Conservation (phyloP, 2,113 vertebrate species). For the Camelus dromedarius region DNA sequence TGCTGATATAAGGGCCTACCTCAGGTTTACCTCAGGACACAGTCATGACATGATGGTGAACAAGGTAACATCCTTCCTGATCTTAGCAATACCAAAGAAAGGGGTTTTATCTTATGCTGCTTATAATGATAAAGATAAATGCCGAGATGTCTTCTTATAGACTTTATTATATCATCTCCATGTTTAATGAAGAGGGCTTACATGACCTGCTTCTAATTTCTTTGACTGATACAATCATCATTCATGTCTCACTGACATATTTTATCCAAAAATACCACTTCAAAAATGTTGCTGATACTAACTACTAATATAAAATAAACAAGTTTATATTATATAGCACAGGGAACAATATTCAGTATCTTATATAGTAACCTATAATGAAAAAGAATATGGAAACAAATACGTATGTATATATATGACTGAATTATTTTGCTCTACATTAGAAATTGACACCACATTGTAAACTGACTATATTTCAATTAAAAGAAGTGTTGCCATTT, state of each 20-base stretch:
- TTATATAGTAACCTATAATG: too few relatives aligned
- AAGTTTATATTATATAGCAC: too few relatives aligned
- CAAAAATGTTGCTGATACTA: neutral
- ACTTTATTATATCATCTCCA: neutral
- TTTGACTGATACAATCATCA: neutral
- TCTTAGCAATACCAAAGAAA: neutral
- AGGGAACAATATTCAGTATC: too few relatives aligned
- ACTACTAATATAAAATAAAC: too few relatives aligned
- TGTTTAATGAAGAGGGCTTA: neutral
- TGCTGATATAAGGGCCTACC: neutral
- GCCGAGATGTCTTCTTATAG: neutral
- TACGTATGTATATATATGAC: too few relatives aligned
- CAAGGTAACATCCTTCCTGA: neutral
- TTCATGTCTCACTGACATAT: slow-evolving; percentile 53
- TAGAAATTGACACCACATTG: too few relatives aligned
- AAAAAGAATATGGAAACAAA: too few relatives aligned
- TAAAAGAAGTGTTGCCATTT: neutral
- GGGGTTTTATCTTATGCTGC: neutral
- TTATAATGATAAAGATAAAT: neutral
- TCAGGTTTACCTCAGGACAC: neutral
- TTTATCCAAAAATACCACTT: slow-evolving; percentile 22
- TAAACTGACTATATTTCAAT: too few relatives aligned
- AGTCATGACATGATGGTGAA: neutral
- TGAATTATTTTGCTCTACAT: too few relatives aligned
- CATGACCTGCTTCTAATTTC: neutral